These are phyloP conservation scores for Perca fluviatilis DNA, from an alignment of 2,113 vertebrate species.

Conservation along the genomic window DNA sequence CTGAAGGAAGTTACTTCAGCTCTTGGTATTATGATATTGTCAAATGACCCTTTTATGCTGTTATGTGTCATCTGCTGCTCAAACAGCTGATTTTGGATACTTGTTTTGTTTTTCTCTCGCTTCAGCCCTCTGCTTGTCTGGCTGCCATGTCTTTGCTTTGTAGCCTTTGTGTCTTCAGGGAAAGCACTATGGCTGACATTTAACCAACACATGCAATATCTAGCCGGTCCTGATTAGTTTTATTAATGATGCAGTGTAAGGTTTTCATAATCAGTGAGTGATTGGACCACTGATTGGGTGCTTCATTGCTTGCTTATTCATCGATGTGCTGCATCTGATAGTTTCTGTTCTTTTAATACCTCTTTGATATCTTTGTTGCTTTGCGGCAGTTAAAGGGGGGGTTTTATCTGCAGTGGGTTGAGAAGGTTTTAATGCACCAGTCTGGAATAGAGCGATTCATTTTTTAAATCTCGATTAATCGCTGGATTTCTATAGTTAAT, in stretches of 20 bases:
- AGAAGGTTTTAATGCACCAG: too few relatives aligned
- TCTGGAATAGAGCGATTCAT: too few relatives aligned
- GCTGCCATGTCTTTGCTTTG: conserved; percentile 2
- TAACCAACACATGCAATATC: conserved; percentile 10
- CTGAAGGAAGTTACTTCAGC: conserved; percentile 51
- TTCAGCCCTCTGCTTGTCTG: neutral
- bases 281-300: conserved; percentile 33
- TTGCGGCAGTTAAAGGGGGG: too few relatives aligned
- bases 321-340: neutral
- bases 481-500: too few relatives aligned
- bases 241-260: conserved; percentile 45
- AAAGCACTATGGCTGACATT: conserved; percentile 11
- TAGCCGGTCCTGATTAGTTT: conserved; percentile 35
- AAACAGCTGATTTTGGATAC: conserved; percentile 13
- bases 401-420: too few relatives aligned
- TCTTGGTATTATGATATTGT: conserved; percentile 2
- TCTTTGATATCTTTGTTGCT: too few relatives aligned
- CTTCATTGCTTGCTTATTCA: conserved; percentile 29
- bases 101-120: neutral
- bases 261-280: conserved; percentile 51
- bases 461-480: too few relatives aligned
- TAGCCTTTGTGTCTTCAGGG: neutral
- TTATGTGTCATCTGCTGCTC: conserved; percentile 22
- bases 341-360: too few relatives aligned
- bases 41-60: neutral